Evolutionary conservation across 2,797 vertebrate genomes (phyloP).

Genomic region (Podarcis lilfordi): DNA sequence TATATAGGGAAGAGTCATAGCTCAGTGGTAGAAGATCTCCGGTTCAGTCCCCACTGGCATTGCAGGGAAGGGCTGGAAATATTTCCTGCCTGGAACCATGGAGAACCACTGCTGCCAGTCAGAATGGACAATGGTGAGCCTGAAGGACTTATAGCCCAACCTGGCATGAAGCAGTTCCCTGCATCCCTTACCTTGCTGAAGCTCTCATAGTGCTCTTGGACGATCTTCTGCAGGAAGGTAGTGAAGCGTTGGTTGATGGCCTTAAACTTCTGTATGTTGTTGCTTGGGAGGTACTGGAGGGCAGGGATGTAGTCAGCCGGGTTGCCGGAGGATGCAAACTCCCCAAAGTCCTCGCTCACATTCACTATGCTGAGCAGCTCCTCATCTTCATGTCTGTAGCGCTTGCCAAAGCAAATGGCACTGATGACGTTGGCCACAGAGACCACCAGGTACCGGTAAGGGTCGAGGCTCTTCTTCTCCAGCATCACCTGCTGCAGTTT

Average conservation of each 20-base stretch:
- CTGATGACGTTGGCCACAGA: slow-evolving; percentile 92
- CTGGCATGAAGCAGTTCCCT: neutral
- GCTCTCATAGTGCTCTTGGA: slow-evolving; percentile 83
- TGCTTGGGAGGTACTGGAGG: slow-evolving; percentile 83
- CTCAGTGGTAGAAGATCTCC: too few relatives aligned
- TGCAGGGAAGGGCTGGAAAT: too few relatives aligned
- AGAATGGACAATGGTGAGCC: too few relatives aligned
- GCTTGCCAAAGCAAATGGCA: slow-evolving; percentile 90
- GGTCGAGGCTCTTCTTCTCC: slow-evolving; percentile 80
- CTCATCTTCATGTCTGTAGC: slow-evolving; percentile 84
- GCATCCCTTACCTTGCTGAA: slow-evolving; percentile 81
- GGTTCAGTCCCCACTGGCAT: too few relatives aligned
- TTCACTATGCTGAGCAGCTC: slow-evolving; percentile 84
- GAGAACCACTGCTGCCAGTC: too few relatives aligned
- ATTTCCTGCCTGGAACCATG: too few relatives aligned
- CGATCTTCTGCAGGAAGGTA: slow-evolving; percentile 76
- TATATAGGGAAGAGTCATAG: too few relatives aligned
- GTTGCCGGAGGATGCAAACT: slow-evolving; percentile 77
- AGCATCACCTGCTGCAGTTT: slow-evolving; percentile 81
- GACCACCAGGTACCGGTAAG: slow-evolving; percentile 81
- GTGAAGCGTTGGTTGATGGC: slow-evolving; percentile 78
- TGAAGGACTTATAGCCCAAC: too few relatives aligned
- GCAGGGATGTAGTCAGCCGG: slow-evolving; percentile 88
- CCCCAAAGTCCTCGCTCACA: slow-evolving; percentile 74
- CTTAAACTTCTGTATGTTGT: slow-evolving; percentile 77